These are phyloP conservation scores for Odontomyia ornata DNA, from an alignment of 2,888 invertebrate genomes.

Conservation along the genomic window DNA sequence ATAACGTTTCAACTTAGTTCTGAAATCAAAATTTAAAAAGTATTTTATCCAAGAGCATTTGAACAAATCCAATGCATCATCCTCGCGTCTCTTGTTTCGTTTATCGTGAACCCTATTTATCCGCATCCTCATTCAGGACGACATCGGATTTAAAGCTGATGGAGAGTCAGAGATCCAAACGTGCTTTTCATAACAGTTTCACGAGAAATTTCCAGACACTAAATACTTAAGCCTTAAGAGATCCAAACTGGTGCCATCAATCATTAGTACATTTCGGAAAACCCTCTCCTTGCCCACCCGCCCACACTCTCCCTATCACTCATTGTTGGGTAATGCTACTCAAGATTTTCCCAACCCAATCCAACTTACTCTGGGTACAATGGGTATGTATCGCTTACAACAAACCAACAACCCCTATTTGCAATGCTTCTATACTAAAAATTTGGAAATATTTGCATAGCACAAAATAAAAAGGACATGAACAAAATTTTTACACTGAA, in stretches of 20 bases:
- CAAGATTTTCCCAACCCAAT: background rate
- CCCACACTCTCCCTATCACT: background rate
- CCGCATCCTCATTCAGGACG: too few relatives aligned
- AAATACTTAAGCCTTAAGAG: slow-evolving; percentile 37
- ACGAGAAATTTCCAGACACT: slow-evolving; percentile 30
- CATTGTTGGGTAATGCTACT: background rate
- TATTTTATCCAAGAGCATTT: too few relatives aligned
- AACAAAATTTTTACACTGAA: slow-evolving; percentile 37
- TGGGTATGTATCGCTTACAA: slow-evolving; percentile 27
- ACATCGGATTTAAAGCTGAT: background rate
- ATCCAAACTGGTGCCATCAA: slow-evolving; percentile 41
- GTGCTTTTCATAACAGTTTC: slow-evolving; percentile 30
- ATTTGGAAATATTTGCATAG: slow-evolving; percentile 42
- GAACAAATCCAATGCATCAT: too few relatives aligned
- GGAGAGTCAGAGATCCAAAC: slow-evolving; percentile 4
- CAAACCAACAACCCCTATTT: slow-evolving; percentile 19
- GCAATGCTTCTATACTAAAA: slow-evolving; percentile 3
- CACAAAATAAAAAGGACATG: background rate
- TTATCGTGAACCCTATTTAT: too few relatives aligned
- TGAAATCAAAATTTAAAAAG: too few relatives aligned
- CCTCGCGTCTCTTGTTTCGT: too few relatives aligned
- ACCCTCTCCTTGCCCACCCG: background rate
- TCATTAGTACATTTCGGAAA: slow-evolving; percentile 30
- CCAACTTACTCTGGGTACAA: background rate
- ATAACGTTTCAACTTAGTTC: too few relatives aligned